phyloP scores from a whole-genome alignment of 2,113 vertebrate species.

The Fulmarus glacialis region DNA sequence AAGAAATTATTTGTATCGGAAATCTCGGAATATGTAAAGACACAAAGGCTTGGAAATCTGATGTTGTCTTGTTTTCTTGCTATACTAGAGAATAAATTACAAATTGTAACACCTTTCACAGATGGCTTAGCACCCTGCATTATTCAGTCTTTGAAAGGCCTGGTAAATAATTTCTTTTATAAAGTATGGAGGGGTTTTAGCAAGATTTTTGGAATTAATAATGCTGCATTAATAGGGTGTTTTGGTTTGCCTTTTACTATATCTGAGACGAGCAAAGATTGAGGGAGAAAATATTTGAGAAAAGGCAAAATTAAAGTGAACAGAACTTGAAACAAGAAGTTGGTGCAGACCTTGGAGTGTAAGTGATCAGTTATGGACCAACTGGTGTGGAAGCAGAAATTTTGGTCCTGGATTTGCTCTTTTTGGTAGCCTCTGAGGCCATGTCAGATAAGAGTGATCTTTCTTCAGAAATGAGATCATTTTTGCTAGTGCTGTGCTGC shows the following conservation, averaged over 20 bases:
- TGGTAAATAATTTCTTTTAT: neutral
- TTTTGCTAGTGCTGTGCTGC: neutral
- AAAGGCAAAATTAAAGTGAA: neutral
- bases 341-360: neutral
- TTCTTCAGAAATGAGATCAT: neutral
- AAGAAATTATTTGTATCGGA: neutral
- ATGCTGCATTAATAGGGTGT: neutral
- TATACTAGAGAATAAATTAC: neutral
- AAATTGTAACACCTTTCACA: neutral
- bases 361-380: neutral
- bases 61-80: neutral
- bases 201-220: neutral
- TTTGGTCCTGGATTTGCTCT: neutral
- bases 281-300: neutral
- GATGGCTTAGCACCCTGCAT: neutral
- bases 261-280: neutral
- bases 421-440: neutral
- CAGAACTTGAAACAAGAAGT: neutral
- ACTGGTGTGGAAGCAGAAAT: neutral
- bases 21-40: neutral
- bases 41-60: neutral
- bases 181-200: neutral
- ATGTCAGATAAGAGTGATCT: neutral
- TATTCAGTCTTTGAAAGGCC: neutral
- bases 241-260: neutral